Evolutionary conservation across 2,888 invertebrate genomes (phyloP), one percentile per base, ranked within the genome.

Genomic region (Idaea straminata): DNA sequence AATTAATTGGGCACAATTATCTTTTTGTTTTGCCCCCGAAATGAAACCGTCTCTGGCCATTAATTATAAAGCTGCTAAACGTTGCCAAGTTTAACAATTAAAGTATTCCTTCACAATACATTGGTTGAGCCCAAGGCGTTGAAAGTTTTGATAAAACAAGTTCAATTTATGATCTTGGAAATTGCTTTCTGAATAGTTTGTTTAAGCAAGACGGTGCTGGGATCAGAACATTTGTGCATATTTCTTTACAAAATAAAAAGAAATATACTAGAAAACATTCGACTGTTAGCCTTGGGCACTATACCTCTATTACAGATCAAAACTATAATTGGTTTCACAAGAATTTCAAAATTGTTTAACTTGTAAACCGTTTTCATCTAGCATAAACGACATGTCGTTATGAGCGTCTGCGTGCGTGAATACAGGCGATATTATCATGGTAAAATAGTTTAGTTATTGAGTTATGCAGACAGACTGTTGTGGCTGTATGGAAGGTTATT

Each of bases 1-100:
- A 89, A 92, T 91, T 91, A 91, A 92, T 92, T 89, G 88, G 83
- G 74, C 78, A 80, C 85, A 87, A 91, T 90, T 90, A 91, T 89
- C 89, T 88, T 91, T 91, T 89, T 90, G 89, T 89, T 88, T 84
- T 81, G 78, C 76, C 77, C 77, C 72, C 77, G 74, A 83, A 87
- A 85, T 83, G 80, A 84, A 87, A 88, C 81, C 80, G 83, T 83
- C 82, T 79, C 77, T 77, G 69, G 70, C 77, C 78, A 86, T 90
- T 88, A 86, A 89, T 90, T 89, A 89, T 86, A 85, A 84, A 69
- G 71, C 75, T 74, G 79, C 74, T 71, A 82, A 84, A 75, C 73
- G 81, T 74, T 74, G 77, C 80, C 77, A 83, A 87, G 77, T 86
- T 85, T 76, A 76, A 73, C 76, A 66, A 75, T 80, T 65, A 63